Evolutionary conservation across 37 sponge, comb jelly and placozoan genomes (phyloP).

Genomic region (Beroe ovata): DNA sequence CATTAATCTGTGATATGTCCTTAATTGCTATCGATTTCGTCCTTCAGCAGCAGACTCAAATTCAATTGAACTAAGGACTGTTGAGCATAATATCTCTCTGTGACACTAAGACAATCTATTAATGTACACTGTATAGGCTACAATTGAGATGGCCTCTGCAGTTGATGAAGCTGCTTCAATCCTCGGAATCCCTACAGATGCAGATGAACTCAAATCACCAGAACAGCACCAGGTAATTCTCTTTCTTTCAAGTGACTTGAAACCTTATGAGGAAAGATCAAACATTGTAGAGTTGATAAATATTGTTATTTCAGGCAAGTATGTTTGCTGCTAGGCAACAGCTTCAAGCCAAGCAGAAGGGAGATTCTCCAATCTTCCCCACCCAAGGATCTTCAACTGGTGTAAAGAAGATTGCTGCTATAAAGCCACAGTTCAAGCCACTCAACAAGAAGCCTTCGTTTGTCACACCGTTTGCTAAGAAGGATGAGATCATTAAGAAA

Average conservation of each 20-base stretch:
- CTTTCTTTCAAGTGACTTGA: neutral
- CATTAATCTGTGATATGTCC: too few species aligned
- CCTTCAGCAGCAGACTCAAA: too few species aligned
- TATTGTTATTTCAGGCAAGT: constrained; percentile 18
- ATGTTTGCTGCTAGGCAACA: constrained; percentile 66
- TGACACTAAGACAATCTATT: too few species aligned
- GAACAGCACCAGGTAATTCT: constrained; percentile 56
- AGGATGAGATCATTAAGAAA: constrained; percentile 33
- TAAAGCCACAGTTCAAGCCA: constrained; percentile 60
- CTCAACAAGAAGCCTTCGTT: constrained; percentile 57
- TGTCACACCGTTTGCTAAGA: constrained; percentile 37
- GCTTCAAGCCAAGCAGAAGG: constrained; percentile 18
- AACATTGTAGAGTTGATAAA: too few species aligned
- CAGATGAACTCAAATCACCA: constrained; percentile 59
- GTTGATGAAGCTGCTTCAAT: constrained; percentile 14
- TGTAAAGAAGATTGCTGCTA: constrained; percentile 50
- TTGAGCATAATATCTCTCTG: too few species aligned
- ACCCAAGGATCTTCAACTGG: neutral
- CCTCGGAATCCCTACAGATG: neutral
- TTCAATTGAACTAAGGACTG: too few species aligned
- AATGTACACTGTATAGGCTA: too few species aligned
- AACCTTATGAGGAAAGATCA: neutral
- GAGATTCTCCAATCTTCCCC: neutral
- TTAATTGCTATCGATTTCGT: too few species aligned
- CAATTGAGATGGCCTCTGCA: constrained; percentile 56